These are phyloP conservation scores for Origma solitaria DNA, from an alignment of 2,113 vertebrate species.

Conservation along the genomic window DNA sequence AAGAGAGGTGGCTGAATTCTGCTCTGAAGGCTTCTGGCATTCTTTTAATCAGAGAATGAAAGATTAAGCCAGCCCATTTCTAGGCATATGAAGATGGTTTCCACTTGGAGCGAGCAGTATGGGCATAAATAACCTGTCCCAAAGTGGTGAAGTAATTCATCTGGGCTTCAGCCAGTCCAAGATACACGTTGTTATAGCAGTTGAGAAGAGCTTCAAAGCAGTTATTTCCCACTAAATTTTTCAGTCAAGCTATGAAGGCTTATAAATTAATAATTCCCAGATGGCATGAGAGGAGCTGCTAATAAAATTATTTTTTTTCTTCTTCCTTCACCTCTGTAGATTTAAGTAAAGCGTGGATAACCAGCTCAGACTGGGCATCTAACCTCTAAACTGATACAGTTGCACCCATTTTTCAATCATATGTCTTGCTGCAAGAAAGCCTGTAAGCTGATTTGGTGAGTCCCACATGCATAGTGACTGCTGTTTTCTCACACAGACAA, in stretches of 20 bases:
- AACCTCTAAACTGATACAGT: not conserved
- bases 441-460: not conserved
- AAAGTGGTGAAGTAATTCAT: not conserved
- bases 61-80: not conserved
- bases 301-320: not conserved
- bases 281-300: not conserved
- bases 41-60: not conserved
- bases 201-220: conserved; percentile 55
- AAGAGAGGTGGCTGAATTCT: not conserved
- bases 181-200: not conserved
- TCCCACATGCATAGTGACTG: not conserved
- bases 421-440: not conserved
- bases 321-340: not conserved
- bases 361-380: not conserved
- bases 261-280: conserved; percentile 60
- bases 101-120: not conserved
- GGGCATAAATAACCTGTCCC: not conserved
- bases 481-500: not conserved
- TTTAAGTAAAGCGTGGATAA: not conserved
- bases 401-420: not conserved
- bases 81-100: not conserved
- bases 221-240: not conserved
- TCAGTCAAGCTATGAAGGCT: conserved; percentile 22
- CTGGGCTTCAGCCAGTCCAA: not conserved
- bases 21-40: not conserved